phyloP scores from a whole-genome alignment of 2,888 invertebrate species.

The Anoncus sp. region DNA sequence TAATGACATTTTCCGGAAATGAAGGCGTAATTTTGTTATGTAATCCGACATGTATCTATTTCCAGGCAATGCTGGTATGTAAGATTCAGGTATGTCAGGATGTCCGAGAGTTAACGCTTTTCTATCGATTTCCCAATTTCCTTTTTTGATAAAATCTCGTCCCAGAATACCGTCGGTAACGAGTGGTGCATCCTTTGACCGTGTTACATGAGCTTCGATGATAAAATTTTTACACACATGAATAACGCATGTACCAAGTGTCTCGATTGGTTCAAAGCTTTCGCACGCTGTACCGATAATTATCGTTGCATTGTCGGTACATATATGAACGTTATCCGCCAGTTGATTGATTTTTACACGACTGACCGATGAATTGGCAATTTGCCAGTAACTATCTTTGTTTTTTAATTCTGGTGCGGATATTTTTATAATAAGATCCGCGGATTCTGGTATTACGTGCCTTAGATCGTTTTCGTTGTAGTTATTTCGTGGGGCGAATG shows the following conservation, averaged over 20 bases:
- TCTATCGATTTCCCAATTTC: neutral
- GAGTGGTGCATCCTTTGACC: slow-evolving; percentile 32
- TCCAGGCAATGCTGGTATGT: neutral
- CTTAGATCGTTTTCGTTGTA: slow-evolving; percentile 5
- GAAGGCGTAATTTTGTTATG: neutral
- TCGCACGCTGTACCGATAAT: slow-evolving; percentile 42
- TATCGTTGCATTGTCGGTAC: slow-evolving; percentile 6
- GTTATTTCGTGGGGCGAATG: neutral
- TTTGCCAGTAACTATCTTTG: slow-evolving; percentile 35
- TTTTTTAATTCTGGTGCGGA: slow-evolving; percentile 34
- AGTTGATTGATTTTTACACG: slow-evolving; percentile 41
- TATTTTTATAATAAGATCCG: slow-evolving; percentile 26
- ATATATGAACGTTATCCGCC: neutral
- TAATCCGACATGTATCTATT: neutral
- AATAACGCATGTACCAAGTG: slow-evolving; percentile 1
- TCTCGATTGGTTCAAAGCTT: slow-evolving; percentile 7
- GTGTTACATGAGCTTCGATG: slow-evolving; percentile 41
- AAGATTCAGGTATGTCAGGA: no score
- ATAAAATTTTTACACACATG: neutral
- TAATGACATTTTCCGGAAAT: neutral
- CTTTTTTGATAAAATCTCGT: neutral
- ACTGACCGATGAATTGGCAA: slow-evolving; percentile 27
- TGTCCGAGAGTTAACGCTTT: neutral
- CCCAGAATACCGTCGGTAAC: slow-evolving; percentile 44
- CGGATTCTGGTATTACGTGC: slow-evolving; percentile 34